Evolutionary conservation across 2,888 invertebrate genomes (phyloP).

Genomic region (Ferdinandea cuprea): DNA sequence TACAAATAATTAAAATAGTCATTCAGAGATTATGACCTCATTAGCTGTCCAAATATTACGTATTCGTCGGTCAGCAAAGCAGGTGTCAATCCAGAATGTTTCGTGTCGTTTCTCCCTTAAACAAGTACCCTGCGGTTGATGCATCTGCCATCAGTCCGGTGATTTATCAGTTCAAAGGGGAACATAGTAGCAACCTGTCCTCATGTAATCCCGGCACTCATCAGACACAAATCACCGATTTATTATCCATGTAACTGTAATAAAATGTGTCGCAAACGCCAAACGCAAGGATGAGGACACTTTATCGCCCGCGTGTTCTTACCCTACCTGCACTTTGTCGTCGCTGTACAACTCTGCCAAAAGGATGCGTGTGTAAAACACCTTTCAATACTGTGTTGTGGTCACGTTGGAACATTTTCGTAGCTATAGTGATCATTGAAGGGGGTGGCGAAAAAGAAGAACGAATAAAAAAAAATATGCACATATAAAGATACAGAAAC

Average conservation of each 20-base stretch:
- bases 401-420: constrained; percentile 33
- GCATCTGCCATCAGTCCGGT: constrained; percentile 46
- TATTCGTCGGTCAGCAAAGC: constrained; percentile 2
- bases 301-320: background rate
- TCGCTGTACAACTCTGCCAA: background rate
- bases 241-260: constrained; percentile 39
- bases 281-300: constrained; percentile 21
- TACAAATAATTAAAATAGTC: background rate
- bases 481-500: background rate
- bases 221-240: constrained; percentile 50
- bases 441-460: constrained; percentile 49
- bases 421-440: constrained; percentile 50
- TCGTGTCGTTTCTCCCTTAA: background rate
- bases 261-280: constrained; percentile 41
- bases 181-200: background rate
- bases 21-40: constrained; percentile 42
- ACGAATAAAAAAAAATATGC: constrained; percentile 3
- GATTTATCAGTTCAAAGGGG: constrained; percentile 37
- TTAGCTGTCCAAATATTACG: constrained; percentile 20
- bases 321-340: constrained; percentile 23
- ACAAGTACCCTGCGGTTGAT: background rate
- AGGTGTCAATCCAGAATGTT: constrained; percentile 60
- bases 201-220: constrained; percentile 39
- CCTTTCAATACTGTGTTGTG: constrained; percentile 61
- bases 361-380: constrained; percentile 64